phyloP scores from a whole-genome alignment of 2,888 invertebrate genomes.

The Augochlorella aurata region DNA sequence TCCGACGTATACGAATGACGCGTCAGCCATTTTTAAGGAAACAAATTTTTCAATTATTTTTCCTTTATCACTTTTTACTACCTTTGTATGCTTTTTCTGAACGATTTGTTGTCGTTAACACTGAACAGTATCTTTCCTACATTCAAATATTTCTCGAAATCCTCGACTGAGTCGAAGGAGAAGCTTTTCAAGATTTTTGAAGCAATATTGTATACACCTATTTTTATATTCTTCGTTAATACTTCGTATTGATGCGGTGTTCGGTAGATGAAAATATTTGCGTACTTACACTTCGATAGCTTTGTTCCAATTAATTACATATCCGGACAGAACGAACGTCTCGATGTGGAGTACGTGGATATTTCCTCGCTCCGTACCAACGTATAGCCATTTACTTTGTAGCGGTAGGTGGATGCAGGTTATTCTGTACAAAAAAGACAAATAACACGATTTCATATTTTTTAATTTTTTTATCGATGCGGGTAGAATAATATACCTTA shows the following conservation, averaged over 20 bases:
- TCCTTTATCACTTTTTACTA: neutral
- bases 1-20: neutral
- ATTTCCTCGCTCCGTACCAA: conserved; percentile 99
- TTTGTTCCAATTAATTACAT: conserved; percentile 99
- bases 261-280: conserved; percentile 22
- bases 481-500: no score
- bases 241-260: conserved; percentile 21
- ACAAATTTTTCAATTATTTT: neutral
- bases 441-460: no score
- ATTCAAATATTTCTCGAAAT: neutral
- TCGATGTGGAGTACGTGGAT: conserved; percentile 98
- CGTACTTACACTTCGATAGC: conserved; percentile 98
- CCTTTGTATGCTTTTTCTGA: neutral
- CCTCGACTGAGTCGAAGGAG: neutral
- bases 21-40: neutral
- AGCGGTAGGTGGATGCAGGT: conserved; percentile 97
- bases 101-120: neutral
- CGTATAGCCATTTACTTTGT: conserved; percentile 99
- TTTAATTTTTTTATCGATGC: no score
- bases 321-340: conserved; percentile 97
- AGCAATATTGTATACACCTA: conserved; percentile 16
- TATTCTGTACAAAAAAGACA: conserved; percentile 86
- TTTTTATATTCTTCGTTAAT: conserved; percentile 2
- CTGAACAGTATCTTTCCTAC: neutral
- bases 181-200: neutral